Conservation (phyloP, 2,113 vertebrate genomes). For the Pseudopodoces humilis region DNA sequence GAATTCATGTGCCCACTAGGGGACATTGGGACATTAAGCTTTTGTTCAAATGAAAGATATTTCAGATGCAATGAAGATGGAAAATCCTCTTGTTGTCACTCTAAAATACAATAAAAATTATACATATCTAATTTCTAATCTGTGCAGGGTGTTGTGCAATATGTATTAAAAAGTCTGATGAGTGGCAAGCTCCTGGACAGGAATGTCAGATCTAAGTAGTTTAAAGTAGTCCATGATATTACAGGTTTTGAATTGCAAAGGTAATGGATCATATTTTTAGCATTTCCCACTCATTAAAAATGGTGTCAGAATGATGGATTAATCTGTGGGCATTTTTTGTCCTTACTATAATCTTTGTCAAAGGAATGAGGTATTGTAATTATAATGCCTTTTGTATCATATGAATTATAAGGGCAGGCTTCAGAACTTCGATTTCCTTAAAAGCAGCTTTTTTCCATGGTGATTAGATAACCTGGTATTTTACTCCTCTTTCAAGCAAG, state of each 20-base stretch:
- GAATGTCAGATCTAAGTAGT: not conserved
- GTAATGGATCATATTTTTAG: slow-evolving; percentile 74
- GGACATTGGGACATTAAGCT: slow-evolving; percentile 73
- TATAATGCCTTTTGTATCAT: slow-evolving; percentile 50
- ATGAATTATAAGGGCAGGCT: slow-evolving; percentile 38
- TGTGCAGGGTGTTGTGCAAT: not conserved
- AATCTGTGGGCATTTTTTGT: slow-evolving; percentile 76
- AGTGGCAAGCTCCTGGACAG: not conserved
- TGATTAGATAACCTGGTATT: not conserved
- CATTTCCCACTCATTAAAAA: slow-evolving; percentile 78
- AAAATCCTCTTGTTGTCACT: not conserved
- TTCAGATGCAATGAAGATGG: not conserved
- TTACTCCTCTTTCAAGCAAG: not conserved
- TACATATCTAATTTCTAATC: not conserved
- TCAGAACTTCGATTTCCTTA: not conserved
- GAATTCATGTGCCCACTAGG: slow-evolving; percentile 62
- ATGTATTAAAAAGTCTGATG: not conserved
- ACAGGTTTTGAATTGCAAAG: slow-evolving; percentile 62
- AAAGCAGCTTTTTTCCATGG: not conserved
- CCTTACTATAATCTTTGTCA: slow-evolving; percentile 70
- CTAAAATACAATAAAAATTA: not conserved
- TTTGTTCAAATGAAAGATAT: not conserved
- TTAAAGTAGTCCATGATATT: slow-evolving; percentile 36
- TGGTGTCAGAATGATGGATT: slow-evolving; percentile 77
- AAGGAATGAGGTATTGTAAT: slow-evolving; percentile 57